Base-by-base conservation (phyloP, 1,140 invertebrate species). In the Frieseomelitta varia region DNA sequence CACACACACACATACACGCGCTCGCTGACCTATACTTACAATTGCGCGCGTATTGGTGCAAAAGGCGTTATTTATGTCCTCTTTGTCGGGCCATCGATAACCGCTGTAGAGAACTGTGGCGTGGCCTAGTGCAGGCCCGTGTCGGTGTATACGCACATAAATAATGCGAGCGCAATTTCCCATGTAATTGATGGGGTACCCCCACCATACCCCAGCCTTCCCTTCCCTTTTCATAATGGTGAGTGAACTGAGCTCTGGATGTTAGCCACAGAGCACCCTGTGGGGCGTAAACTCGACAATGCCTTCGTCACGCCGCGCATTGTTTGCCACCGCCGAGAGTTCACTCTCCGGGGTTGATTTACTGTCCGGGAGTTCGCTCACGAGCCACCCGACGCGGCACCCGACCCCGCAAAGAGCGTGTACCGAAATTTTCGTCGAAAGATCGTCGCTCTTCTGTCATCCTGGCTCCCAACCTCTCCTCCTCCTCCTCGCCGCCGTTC, bases 241-340 rank as follows among this genome's bases (percentile, higher is more conserved):
- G 89, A 92, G 90, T 87, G 90, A 92, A 90, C 88, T 81, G 90
- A 89, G 90, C 87, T 82, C 87, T 85, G 88, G 87, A 91, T 90
- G 89, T 89, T 86, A 88, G 90, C 82, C 86, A 77, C 81, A 82
- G 87, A 89, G 88, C 90, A 90, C 88, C 91, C 92, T 87, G 92
- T 89, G 89, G 92, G 93, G 93, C 92, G 93, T 94, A 93, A 94
- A 94, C 92, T 92, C 92, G 91, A 94, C 93, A 93, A 93, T 92
- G 90, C 92, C 92, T 92, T 93, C 93, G 92, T 94, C 92, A 93
- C 92, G 93, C 87, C 91, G 87, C 86, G 92, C 92, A 93, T 94
- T 94, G 93, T 94, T 94, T 93, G 93, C 88, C 90, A 87, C 85
- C 86, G 87, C 87, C 91, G 87, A 88, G 90, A 91, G 92, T 92